Conservation (phyloP, 2,113 vertebrate species). For the Petrocephalus zakoni region DNA sequence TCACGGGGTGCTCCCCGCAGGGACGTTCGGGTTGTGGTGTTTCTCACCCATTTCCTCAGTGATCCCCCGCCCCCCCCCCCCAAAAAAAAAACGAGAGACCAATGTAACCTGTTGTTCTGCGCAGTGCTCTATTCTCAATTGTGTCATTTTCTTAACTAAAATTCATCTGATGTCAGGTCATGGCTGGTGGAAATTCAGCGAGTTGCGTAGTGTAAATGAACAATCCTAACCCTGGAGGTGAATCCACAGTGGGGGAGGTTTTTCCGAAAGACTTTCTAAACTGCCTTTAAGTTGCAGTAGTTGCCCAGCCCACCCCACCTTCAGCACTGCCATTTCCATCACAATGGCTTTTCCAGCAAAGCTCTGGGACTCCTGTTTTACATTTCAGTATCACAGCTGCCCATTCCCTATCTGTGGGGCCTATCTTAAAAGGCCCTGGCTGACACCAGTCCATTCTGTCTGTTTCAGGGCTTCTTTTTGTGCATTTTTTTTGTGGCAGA, state of each 20-base stretch:
- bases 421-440: conserved; percentile 32
- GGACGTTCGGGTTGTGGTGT: neutral
- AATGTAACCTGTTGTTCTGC: neutral
- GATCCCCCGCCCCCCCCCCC: neutral
- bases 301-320: conserved; percentile 31
- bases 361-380: conserved; percentile 11
- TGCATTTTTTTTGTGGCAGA: neutral
- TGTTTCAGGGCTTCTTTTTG: conserved; percentile 29
- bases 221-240: neutral
- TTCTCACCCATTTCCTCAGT: neutral
- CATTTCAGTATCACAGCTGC: conserved; percentile 37
- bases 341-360: conserved; percentile 23
- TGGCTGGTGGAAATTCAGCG: neutral
- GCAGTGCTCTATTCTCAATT: neutral
- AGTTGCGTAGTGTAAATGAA: neutral
- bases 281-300: conserved; percentile 16
- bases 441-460: conserved; percentile 28
- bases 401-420: conserved; percentile 19
- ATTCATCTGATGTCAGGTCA: neutral
- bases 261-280: conserved; percentile 8
- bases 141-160: neutral
- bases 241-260: neutral
- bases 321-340: conserved; percentile 29
- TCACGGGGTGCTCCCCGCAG: neutral
- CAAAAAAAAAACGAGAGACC: neutral